Base-by-base conservation (phyloP, 2,797 vertebrate genomes). In the Alectoris magna region DNA sequence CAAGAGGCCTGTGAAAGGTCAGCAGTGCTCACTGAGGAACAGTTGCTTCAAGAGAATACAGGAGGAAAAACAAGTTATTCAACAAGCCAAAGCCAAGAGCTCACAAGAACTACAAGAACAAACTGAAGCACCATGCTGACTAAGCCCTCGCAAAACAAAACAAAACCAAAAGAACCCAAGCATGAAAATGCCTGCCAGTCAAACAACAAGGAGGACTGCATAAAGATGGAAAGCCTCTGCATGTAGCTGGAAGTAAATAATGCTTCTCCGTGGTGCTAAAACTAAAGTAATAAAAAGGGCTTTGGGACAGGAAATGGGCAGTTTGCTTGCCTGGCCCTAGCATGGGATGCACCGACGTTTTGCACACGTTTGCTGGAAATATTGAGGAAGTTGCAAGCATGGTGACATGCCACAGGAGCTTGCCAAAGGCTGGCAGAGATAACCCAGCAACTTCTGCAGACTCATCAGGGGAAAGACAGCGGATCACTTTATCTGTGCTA, bases 131-230 rank as follows among this genome's bases (percentile, higher is more conserved):
- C 11, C 46, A 76, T 0, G 5, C n/a, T 39, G 38, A 77, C 12
- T 5, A 74, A 64, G 9, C 5, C 34, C 26, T 41, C 62, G 7
- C 4, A 14, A 34, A 69, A 79, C 48, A 2, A 22, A 10, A 16
- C 9, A 6, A 18, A 60, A 22, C 3, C 38, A 46, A 27, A 5
- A 3, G 10, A 26, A 60, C 41, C 14, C 14, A 4, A 79, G 29
- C 60, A 85, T 3, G 4, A 23, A 67, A 83, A 49, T 26, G 69
- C 9, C 8, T 38, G 36, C 21, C 36, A 85, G 11, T 0, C 39
- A 76, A 76, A 31, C 4, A 76, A 1, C 11, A 46, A 19, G 1
- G 0, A 81, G 44, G 5, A n/a, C 3, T n/a, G 8, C 8, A 21
- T 2, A 16, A 24, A 59, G 34, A 39, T 13, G 5, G 71, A 87